These are phyloP conservation scores for Scolopax rusticola DNA, from an alignment of 2,797 vertebrate genomes.

Conservation along the genomic window DNA sequence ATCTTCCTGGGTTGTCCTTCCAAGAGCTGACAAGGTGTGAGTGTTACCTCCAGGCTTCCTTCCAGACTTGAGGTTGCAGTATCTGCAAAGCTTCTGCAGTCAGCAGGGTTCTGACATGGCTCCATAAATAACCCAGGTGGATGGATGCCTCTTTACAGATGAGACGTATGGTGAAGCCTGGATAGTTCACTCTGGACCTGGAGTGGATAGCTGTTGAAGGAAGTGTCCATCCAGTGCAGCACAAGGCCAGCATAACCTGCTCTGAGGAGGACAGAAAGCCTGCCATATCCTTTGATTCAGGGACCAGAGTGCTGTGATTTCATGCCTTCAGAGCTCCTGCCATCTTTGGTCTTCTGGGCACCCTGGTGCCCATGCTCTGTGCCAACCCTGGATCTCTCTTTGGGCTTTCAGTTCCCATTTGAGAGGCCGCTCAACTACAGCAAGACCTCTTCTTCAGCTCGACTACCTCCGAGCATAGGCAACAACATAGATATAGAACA, in stretches of 20 bases:
- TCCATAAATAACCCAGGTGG: background rate
- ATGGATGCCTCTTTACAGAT: background rate
- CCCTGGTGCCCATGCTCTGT: background rate
- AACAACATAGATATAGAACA: background rate
- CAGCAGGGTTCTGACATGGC: background rate
- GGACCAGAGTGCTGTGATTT: background rate
- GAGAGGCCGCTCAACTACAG: background rate
- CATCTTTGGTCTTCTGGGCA: background rate
- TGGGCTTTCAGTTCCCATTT: background rate
- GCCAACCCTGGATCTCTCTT: background rate
- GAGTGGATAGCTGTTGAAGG: background rate
- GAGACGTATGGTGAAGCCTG: background rate
- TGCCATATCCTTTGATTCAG: background rate
- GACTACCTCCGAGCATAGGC: accelerated
- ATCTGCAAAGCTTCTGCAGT: background rate
- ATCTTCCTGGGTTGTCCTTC: background rate
- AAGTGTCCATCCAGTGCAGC: background rate
- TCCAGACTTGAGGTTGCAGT: background rate
- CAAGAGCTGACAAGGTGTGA: background rate
- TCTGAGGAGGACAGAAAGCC: background rate
- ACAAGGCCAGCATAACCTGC: accelerated
- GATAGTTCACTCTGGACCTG: background rate
- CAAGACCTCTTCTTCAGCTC: background rate
- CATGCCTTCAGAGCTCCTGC: background rate
- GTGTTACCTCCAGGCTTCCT: slow-evolving; percentile 4